phyloP scores from a whole-genome alignment of 2,797 vertebrate species.

The Acanthurus lineatus region DNA sequence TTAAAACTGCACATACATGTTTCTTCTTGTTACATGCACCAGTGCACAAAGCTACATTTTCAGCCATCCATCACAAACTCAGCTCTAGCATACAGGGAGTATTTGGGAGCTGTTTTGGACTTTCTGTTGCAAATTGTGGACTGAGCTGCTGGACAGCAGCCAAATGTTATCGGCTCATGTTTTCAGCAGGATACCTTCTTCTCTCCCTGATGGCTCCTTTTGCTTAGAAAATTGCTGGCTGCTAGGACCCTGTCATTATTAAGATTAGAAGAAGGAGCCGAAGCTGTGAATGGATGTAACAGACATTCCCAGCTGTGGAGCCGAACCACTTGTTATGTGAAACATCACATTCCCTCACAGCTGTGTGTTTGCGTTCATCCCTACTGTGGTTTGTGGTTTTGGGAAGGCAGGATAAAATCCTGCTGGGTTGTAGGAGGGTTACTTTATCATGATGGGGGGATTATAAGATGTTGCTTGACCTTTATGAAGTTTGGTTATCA shows the following conservation, averaged over 20 bases:
- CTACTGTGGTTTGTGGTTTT: conserved; percentile 2
- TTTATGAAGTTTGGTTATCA: not conserved
- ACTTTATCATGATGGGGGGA: not conserved
- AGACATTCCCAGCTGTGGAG: conserved; percentile 74
- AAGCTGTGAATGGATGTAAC: conserved; percentile 57
- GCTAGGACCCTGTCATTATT: conserved; percentile 83
- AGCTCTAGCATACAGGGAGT: conserved; percentile 3
- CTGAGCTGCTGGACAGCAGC: conserved; percentile 53
- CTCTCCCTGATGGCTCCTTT: conserved; percentile 36
- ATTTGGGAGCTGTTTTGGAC: conserved; percentile 11
- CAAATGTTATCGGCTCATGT: conserved; percentile 51
- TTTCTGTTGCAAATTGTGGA: conserved; percentile 41
- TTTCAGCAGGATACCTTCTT: conserved; percentile 54
- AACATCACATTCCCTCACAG: conserved; percentile 49
- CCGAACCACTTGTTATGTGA: conserved; percentile 65
- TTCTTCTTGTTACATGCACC: not conserved
- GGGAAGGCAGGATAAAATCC: not conserved
- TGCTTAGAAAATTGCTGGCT: conserved; percentile 74
- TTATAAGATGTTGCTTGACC: conserved; percentile 18
- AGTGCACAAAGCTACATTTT: not conserved
- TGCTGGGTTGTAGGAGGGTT: not conserved
- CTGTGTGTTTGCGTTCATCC: conserved; percentile 27
- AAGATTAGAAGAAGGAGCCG: conserved; percentile 77
- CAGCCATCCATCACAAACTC: conserved; percentile 8
- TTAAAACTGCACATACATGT: not conserved